phyloP scores from a whole-genome alignment of 1,140 invertebrate species.

The Agrilus planipennis region DNA sequence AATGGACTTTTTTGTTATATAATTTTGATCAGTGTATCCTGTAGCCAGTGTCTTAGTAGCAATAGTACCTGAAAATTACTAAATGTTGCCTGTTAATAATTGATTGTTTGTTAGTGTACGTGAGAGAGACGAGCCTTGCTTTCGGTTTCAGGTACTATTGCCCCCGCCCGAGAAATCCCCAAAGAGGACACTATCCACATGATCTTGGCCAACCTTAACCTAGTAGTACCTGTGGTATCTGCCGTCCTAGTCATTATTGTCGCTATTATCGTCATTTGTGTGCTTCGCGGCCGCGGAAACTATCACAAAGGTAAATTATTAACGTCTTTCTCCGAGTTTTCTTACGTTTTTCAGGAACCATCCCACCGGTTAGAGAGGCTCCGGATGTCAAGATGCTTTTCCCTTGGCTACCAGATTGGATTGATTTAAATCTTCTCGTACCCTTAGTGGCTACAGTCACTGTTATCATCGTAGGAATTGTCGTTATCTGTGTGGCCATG shows the following conservation, averaged over 20 bases:
- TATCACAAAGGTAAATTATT: constrained; percentile 63
- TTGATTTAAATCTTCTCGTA: constrained; percentile 76
- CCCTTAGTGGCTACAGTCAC: constrained; percentile 73
- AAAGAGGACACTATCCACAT: constrained; percentile 74
- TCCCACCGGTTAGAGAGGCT: constrained; percentile 57
- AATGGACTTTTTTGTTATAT: constrained; percentile 3
- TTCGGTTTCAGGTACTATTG: constrained; percentile 81
- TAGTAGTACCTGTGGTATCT: constrained; percentile 87
- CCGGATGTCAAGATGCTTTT: constrained; percentile 47
- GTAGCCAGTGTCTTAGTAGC: constrained; percentile 8
- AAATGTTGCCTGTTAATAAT: constrained; percentile 6
- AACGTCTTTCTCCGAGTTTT: constrained; percentile 57
- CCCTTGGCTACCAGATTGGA: constrained; percentile 73
- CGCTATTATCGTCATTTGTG: constrained; percentile 82
- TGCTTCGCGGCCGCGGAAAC: constrained; percentile 67
- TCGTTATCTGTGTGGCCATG: constrained; percentile 77
- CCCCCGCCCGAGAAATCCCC: constrained; percentile 74
- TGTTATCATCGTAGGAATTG: constrained; percentile 76
- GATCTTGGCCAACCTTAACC: constrained; percentile 77
- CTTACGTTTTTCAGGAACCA: constrained; percentile 50
- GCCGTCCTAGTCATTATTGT: constrained; percentile 84
- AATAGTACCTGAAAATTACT: constrained; percentile 27
- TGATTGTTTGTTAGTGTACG: constrained; percentile 10
- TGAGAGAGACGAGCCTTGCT: constrained; percentile 8
- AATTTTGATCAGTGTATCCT: constrained; percentile 1